Evolutionary conservation across 2,797 vertebrate genomes (phyloP), one percentile per base, ranked within the genome.

Genomic region (Aldrovandia affinis): DNA sequence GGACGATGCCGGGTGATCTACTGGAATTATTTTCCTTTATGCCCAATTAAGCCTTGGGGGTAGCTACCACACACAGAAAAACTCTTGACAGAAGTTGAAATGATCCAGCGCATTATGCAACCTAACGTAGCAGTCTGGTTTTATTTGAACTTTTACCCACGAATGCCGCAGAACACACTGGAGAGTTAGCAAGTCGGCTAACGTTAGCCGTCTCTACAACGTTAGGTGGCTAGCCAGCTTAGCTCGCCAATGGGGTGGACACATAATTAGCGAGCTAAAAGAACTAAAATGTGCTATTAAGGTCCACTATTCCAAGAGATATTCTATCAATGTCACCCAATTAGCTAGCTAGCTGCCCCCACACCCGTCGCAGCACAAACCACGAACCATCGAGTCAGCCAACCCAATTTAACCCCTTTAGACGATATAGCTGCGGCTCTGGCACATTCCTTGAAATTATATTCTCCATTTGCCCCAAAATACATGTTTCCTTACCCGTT

Each of bases 401-500:
- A 91, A 81, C 88, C 88, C 89, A 91, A 86, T 89, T 92, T 93
- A 93, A 93, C 91, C 92, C 92, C 89, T 90, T 89, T 90, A 77
- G 83, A 81, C 85, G 81, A 83, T 78, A 70, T 75, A 77, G 78
- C 47, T 63, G 78, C 70, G 59, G 47, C 44, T 47, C n/a, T 47
- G 59, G 79, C 70, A 63, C 55, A 80, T 83, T 70, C 42, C 63
- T 36, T 86, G 63, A 47, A 63, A 42, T 50, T 20, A 28, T 28
- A 28, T 5, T 42, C 81, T 28, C 42, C 82, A 14, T 47, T 15
- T 83, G 52, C 5, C 28, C 10, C 84, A 47, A 77, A 77, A 14
- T n/a, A 33, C 61, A 3, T 10, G 25, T 47, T 39, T 42, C 12
- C 95, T 95, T 94, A 96, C 95, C 96, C 90, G 92, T 91, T 89